Evolutionary conservation across 2,888 invertebrate genomes (phyloP).

Genomic region (Drosophila parthenogenetica): DNA sequence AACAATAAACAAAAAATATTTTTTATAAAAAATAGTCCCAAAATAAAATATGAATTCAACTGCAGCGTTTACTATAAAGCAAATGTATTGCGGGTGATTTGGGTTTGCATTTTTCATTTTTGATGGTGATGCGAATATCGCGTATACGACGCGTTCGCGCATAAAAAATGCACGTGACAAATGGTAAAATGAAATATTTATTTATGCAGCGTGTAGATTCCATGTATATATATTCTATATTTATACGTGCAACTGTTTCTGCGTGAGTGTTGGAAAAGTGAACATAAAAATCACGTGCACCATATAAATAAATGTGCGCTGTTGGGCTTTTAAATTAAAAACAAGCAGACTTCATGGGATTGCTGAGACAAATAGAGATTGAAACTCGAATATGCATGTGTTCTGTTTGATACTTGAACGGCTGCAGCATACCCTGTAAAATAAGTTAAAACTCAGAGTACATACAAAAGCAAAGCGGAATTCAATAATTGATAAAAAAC

Average conservation of each 20-base stretch:
- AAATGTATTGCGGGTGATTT: conserved; percentile 39
- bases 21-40: not conserved
- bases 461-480: not conserved
- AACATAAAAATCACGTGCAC: conserved; percentile 70
- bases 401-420: conserved; percentile 1
- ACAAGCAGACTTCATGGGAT: conserved; percentile 64
- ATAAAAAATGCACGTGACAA: conserved; percentile 78
- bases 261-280: conserved; percentile 22
- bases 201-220: conserved; percentile 48
- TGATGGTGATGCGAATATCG: conserved; percentile 41
- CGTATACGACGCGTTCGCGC: conserved; percentile 68
- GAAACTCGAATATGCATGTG: not conserved
- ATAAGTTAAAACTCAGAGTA: too few species aligned
- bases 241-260: conserved; percentile 9
- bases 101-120: conserved; percentile 45
- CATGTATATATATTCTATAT: conserved; percentile 29
- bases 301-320: conserved; percentile 70
- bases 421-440: conserved; percentile 3
- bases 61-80: conserved; percentile 33
- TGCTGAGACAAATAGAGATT: conserved; percentile 30
- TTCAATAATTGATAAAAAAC: too few species aligned
- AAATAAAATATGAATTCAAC: conserved; percentile 38
- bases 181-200: conserved; percentile 75
- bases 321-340: conserved; percentile 76
- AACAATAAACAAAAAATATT: not conserved